phyloP scores from a whole-genome alignment of 2,113 vertebrate species.

The Felis catus region F.catus_Fca126_mat1.0 CM031412.1:208558501-208559000 shows the following conservation, averaged over 20 bases:
- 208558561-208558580: neutral
- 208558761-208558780: neutral
- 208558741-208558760: neutral
- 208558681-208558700: neutral
- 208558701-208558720: neutral
- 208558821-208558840: neutral
- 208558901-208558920: neutral
- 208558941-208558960: neutral
- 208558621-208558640: neutral
- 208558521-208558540: constrained; percentile 44
- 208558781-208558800: neutral
- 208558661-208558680: neutral
- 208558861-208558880: neutral
- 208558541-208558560: neutral
- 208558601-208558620: neutral
- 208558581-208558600: neutral
- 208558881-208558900: neutral
- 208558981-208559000: neutral
- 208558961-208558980: neutral
- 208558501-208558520: constrained; percentile 52
- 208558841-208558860: neutral
- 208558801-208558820: neutral
- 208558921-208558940: neutral
- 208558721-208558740: neutral
- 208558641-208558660: constrained; percentile 1